phyloP scores from a whole-genome alignment of 2,113 vertebrate genomes.

The Notarius quadriscutis region DNA sequence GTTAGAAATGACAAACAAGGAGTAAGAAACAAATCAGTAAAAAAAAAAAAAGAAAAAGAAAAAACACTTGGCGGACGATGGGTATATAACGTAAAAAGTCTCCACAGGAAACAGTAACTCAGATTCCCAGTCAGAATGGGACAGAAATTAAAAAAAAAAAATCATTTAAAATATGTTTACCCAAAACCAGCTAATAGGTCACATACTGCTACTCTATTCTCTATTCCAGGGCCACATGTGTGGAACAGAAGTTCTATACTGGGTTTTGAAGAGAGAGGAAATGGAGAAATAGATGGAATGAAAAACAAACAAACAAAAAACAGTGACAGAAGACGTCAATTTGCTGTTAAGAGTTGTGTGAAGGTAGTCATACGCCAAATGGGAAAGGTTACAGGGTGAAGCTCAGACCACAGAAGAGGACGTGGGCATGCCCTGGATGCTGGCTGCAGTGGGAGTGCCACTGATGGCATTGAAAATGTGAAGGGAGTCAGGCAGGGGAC shows the following conservation, averaged over 20 bases:
- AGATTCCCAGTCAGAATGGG: conserved; percentile 54
- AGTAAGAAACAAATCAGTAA: conserved; percentile 59
- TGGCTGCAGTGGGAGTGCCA: conserved; percentile 90
- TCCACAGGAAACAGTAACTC: conserved; percentile 64
- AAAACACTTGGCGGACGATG: conserved; percentile 45
- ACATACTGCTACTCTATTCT: not conserved
- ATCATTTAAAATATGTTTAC: not conserved
- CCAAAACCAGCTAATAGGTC: not conserved
- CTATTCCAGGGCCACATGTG: not conserved
- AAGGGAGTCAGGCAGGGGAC: conserved; percentile 86
- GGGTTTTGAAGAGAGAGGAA: conserved; percentile 20
- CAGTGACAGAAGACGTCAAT: not conserved
- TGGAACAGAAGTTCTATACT: not conserved
- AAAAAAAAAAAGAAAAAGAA: conserved; percentile 40
- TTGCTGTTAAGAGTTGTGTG: conserved; percentile 5
- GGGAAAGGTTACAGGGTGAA: not conserved
- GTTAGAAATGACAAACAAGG: conserved; percentile 28
- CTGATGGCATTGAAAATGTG: conserved; percentile 99
- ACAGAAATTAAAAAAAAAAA: not conserved
- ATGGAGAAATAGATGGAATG: not conserved
- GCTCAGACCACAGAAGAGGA: conserved; percentile 92
- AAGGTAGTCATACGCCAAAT: not conserved
- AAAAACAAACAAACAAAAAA: not conserved
- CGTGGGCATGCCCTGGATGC: conserved; percentile 91
- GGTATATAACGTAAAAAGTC: conserved; percentile 62